A percentile compares a stretch with the other conserved stretches of the same genome.
Evolutionary conservation across 2,888 invertebrate genomes (phyloP).

Genomic region (Caenorhabditis virilis): DNA sequence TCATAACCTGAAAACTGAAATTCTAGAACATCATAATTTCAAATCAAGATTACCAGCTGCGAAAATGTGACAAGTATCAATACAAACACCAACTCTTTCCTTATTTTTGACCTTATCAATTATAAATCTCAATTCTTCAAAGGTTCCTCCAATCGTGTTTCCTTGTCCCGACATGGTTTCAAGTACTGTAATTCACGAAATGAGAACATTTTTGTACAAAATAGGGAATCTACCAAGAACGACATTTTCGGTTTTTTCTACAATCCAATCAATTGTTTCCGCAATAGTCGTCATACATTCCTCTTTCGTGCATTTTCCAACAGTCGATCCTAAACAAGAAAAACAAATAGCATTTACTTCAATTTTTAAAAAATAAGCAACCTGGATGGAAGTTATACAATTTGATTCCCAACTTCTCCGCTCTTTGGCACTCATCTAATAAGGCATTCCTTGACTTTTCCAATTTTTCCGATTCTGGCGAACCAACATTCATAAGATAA

Average conservation of each 20-base stretch:
- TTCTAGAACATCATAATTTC: not conserved
- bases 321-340: no score
- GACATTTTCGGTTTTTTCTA: conserved; percentile 51
- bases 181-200: conserved; percentile 65
- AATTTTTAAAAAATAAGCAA: no score
- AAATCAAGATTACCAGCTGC: conserved; percentile 59
- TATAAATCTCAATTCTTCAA: conserved; percentile 69
- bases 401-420: conserved; percentile 70
- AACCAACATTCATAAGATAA: conserved; percentile 72
- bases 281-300: conserved; percentile 69
- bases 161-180: conserved; percentile 71
- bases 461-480: conserved; percentile 69
- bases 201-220: conserved; percentile 1
- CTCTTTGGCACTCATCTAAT: conserved; percentile 71
- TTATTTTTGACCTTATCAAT: conserved; percentile 69
- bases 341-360: no score
- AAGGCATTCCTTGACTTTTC: conserved; percentile 61
- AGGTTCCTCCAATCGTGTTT: conserved; percentile 70
- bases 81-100: conserved; percentile 70
- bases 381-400: conserved; percentile 72
- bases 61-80: conserved; percentile 69
- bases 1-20: conserved; percentile 69
- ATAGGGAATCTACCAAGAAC: conserved; percentile 34
- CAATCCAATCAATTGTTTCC: conserved; percentile 69
- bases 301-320: conserved; percentile 64